These are phyloP conservation scores for Tadarida brasiliensis DNA, from an alignment of 2,797 vertebrate species.

Conservation along the genomic window DNA sequence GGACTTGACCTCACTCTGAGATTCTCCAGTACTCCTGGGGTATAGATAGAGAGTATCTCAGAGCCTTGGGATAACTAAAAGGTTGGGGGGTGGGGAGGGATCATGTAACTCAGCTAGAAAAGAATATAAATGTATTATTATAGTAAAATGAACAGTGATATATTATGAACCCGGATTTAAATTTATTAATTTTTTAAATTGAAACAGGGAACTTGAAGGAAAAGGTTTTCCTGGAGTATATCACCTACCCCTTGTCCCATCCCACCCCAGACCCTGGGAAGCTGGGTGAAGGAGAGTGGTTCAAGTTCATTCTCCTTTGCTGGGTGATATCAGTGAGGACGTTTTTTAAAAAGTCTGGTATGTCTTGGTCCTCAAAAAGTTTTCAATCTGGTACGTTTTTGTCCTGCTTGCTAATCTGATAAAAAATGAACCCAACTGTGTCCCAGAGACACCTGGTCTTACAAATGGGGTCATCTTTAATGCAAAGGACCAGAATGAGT, in stretches of 20 bases:
- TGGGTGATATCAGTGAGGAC: neutral
- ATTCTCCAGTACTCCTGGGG: rapidly evolving
- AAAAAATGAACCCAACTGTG: neutral
- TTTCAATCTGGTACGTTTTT: neutral
- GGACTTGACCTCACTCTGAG: neutral
- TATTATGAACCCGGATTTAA: neutral
- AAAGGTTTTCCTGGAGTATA: neutral
- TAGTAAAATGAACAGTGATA: slow-evolving; percentile 9
- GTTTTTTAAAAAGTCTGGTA: neutral
- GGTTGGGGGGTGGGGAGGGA: neutral
- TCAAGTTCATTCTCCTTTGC: neutral
- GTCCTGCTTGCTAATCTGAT: neutral
- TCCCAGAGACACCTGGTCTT: neutral
- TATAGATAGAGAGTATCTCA: neutral
- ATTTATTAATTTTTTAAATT: neutral
- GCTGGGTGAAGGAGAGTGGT: neutral
- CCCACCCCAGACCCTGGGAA: neutral
- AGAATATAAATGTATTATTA: neutral
- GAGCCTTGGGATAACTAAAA: neutral
- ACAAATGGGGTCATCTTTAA: neutral
- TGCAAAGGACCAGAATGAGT: neutral
- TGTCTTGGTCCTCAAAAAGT: neutral
- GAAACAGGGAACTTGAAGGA: slow-evolving; percentile 5
- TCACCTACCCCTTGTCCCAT: neutral
- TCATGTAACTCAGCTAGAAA: neutral